These are phyloP conservation scores for Lottia scabra DNA, from an alignment of 2,888 invertebrate genomes.

Conservation along the genomic window DNA sequence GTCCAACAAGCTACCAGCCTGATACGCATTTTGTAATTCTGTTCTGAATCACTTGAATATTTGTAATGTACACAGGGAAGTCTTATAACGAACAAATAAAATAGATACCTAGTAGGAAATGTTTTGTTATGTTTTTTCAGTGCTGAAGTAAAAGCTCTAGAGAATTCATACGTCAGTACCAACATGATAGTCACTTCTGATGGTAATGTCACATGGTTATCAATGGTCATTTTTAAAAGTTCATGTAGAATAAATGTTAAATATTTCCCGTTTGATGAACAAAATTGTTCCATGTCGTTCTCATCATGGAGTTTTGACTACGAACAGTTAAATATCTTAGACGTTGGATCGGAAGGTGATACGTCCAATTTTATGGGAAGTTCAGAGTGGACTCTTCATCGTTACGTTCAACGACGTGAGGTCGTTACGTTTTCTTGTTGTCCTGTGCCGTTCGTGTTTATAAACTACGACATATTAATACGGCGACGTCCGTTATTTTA, in stretches of 20 bases:
- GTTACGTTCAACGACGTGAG: slow-evolving; percentile 71
- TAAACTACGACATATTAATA: slow-evolving; percentile 71
- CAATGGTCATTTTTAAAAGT: slow-evolving; percentile 73
- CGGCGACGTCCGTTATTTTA: slow-evolving; percentile 73
- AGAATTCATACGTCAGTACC: slow-evolving; percentile 64
- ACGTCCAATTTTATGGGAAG: slow-evolving; percentile 91
- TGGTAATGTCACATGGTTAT: slow-evolving; percentile 74
- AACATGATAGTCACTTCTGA: slow-evolving; percentile 73
- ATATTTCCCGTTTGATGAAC: slow-evolving; percentile 74
- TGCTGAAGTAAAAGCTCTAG: not conserved
- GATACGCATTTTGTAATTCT: no score
- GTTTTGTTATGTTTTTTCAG: not conserved
- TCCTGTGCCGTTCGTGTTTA: slow-evolving; percentile 71
- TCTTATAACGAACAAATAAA: no score
- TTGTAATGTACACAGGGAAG: no score
- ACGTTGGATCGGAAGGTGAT: slow-evolving; percentile 80
- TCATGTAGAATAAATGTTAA: slow-evolving; percentile 73
- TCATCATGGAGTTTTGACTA: slow-evolving; percentile 74
- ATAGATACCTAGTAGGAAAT: no score
- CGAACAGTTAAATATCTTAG: slow-evolving; percentile 66
- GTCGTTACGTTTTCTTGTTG: slow-evolving; percentile 73
- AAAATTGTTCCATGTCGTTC: slow-evolving; percentile 73
- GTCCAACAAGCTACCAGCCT: no score
- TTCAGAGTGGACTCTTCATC: slow-evolving; percentile 84
- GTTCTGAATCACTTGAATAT: no score